Conservation (phyloP, 2,113 vertebrate species). For the Neomonachus schauinslandi region DNA sequence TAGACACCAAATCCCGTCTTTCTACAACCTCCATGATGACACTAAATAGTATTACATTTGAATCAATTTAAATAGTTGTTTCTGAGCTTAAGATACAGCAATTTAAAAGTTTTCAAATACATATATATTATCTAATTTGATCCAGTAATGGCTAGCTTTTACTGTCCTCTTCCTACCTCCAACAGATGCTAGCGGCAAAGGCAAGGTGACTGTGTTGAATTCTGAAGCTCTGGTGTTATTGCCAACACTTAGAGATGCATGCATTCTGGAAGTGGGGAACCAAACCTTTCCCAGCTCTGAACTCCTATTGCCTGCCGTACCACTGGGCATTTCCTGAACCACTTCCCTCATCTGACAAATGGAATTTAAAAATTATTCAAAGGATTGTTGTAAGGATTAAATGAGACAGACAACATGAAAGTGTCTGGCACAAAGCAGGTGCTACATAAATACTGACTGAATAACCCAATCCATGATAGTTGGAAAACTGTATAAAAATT, state of each 20-base stretch:
- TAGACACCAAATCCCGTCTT: not conserved
- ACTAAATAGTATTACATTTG: not conserved
- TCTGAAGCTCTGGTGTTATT: not conserved
- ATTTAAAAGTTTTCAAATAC: not conserved
- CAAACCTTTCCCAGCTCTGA: not conserved
- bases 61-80: constrained; percentile 23
- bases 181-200: not conserved
- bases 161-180: not conserved
- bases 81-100: not conserved
- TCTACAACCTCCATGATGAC: not conserved
- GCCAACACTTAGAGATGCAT: not conserved
- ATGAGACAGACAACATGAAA: not conserved
- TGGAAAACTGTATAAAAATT: constrained; percentile 29
- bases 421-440: not conserved
- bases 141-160: not conserved
- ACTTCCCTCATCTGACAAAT: not conserved
- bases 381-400: not conserved
- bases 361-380: constrained; percentile 11
- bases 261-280: not conserved
- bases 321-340: not conserved
- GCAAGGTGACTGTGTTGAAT: not conserved
- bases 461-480: not conserved
- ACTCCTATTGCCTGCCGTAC: not conserved
- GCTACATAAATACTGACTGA: not conserved
- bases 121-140: not conserved